These are phyloP conservation scores for Pteropus rufus DNA, from an alignment of 2,797 vertebrate species.

Conservation along the genomic window DNA sequence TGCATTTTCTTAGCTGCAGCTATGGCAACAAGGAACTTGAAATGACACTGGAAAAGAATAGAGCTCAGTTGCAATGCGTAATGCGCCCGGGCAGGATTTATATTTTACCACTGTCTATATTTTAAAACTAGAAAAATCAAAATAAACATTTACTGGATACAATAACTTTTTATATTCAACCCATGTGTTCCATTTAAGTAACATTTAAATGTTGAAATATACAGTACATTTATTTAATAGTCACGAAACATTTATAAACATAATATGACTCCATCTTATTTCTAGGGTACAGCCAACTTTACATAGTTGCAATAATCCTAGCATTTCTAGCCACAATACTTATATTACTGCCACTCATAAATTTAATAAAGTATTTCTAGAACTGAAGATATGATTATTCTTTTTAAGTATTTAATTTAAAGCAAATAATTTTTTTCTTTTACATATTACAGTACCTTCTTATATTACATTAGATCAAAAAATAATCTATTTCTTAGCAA, in stretches of 20 bases:
- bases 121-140: constrained; percentile 46
- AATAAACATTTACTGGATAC: background rate
- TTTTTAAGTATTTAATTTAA: background rate
- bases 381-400: background rate
- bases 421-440: background rate
- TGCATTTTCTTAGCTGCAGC: constrained; percentile 77
- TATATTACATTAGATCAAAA: background rate
- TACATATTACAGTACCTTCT: background rate
- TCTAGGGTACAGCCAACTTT: background rate
- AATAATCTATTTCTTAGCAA: background rate
- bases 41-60: constrained; percentile 59
- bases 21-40: constrained; percentile 77
- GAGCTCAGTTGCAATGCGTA: constrained; percentile 53
- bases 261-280: background rate
- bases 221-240: background rate
- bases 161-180: background rate
- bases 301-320: background rate
- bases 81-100: background rate
- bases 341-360: background rate
- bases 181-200: background rate
- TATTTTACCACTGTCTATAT: constrained; percentile 20
- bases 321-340: background rate
- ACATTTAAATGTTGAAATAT: background rate
- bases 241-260: background rate
- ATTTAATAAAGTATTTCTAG: constrained; percentile 1